phyloP scores from a whole-genome alignment of 2,888 invertebrate genomes.

The Agonum fuliginosum region DNA sequence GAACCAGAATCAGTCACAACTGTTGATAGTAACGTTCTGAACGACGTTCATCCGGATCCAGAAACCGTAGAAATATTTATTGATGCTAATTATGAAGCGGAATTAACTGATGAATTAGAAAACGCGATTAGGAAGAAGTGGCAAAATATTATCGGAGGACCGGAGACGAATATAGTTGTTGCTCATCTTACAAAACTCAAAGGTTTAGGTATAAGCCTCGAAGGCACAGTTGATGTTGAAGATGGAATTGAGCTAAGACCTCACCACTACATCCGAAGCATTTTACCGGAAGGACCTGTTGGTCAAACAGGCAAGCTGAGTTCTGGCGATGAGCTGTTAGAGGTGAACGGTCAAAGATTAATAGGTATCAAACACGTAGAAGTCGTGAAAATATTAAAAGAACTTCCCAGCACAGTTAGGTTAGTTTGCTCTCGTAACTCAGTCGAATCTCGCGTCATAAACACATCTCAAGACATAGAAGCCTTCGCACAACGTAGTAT shows the following conservation, averaged over 20 bases:
- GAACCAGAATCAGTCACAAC: conserved; percentile 88
- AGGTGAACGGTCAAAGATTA: conserved; percentile 95
- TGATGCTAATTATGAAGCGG: conserved; percentile 72
- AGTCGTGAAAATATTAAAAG: conserved; percentile 95
- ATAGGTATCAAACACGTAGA: conserved; percentile 97
- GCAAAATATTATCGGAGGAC: conserved; percentile 87
- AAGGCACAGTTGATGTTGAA: conserved; percentile 99
- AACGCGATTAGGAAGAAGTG: conserved; percentile 87
- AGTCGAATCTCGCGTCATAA: conserved; percentile 80
- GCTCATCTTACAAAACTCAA: conserved; percentile 94
- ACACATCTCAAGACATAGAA: conserved; percentile 85
- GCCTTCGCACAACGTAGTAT: conserved; percentile 89
- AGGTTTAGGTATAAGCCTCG: conserved; percentile 96
- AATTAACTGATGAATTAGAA: conserved; percentile 72
- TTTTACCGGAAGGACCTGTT: conserved; percentile 96
- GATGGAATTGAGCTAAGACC: conserved; percentile 96
- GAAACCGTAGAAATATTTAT: conserved; percentile 71
- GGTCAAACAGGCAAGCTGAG: conserved; percentile 92
- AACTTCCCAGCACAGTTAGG: conserved; percentile 91
- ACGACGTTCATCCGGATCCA: conserved; percentile 68
- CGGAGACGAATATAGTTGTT: conserved; percentile 90
- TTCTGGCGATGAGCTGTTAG: conserved; percentile 96
- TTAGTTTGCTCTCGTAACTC: conserved; percentile 88
- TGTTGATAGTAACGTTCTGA: conserved; percentile 80
- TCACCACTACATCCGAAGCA: conserved; percentile 98